A percentile compares a stretch with the other conserved stretches of the same genome.
Evolutionary conservation across 2,888 invertebrate genomes (phyloP).

Genomic region (Drosophila monieri): DNA sequence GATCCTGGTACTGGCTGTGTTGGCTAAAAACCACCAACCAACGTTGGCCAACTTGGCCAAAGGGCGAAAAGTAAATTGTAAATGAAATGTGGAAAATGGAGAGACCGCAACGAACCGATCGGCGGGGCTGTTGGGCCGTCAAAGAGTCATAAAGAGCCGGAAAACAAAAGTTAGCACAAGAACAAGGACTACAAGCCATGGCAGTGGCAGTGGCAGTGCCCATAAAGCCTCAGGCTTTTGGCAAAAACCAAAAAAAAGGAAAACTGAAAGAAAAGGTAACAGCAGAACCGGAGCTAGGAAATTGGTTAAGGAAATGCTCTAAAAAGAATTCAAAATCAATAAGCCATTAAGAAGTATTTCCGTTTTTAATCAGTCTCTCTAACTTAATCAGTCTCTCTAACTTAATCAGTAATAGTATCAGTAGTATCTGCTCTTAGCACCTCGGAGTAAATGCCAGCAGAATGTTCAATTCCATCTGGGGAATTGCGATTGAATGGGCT

Average conservation of each 20-base stretch:
- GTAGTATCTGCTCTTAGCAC: background rate
- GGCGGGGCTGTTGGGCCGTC: constrained; percentile 21
- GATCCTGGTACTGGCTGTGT: background rate
- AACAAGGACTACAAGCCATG: background rate
- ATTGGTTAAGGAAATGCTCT: background rate
- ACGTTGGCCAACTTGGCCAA: constrained; percentile 27
- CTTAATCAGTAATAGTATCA: background rate
- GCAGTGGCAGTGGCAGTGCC: background rate
- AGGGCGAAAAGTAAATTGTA: constrained; percentile 43
- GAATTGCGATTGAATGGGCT: constrained; percentile 9
- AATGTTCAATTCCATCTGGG: constrained; percentile 1
- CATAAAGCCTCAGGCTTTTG: constrained; percentile 14
- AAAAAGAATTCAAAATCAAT: constrained; percentile 3
- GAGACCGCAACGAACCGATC: constrained; percentile 11
- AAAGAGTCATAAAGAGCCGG: constrained; percentile 34
- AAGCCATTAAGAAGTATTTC: background rate
- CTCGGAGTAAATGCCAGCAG: background rate
- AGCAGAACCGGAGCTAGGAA: background rate
- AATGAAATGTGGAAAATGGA: constrained; percentile 31
- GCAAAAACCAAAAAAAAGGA: background rate
- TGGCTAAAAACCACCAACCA: constrained; percentile 13
- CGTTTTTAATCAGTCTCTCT: too few relatives aligned
- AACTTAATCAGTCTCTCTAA: too few relatives aligned
- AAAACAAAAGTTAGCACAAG: constrained; percentile 33
- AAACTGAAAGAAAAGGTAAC: background rate